A percentile compares a stretch with the other conserved stretches of the same genome.
Conservation (phyloP, 2,888 invertebrate species). For the Morpho achilles region DNA sequence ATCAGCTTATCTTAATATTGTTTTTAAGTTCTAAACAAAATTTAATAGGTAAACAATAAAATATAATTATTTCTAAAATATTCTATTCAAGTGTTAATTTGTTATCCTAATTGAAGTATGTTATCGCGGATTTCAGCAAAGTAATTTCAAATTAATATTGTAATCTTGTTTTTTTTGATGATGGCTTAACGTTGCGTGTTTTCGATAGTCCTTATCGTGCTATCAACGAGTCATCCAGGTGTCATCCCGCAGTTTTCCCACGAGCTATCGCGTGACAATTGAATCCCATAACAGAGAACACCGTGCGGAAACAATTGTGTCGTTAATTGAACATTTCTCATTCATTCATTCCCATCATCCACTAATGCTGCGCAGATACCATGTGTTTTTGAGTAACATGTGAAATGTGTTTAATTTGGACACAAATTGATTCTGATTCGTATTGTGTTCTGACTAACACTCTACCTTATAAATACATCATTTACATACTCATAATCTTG, state of each 20-base stretch:
- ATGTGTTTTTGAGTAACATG: conserved; percentile 1
- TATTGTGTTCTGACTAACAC: too few relatives aligned
- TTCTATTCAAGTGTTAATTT: too few relatives aligned
- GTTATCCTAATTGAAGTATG: too few relatives aligned
- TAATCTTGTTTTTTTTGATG: conserved; percentile 1
- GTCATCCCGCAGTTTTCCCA: conserved; percentile 46
- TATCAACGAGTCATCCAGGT: conserved; percentile 40
- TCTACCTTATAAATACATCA: too few relatives aligned
- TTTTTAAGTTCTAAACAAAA: too few relatives aligned
- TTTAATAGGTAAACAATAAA: too few relatives aligned
- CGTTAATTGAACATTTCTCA: conserved; percentile 27
- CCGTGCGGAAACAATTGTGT: conserved; percentile 27
- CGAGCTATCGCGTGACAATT: conserved; percentile 48
- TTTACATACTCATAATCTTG: too few relatives aligned
- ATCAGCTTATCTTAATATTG: too few relatives aligned
- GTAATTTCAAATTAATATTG: neutral
- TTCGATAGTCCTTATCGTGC: conserved; percentile 15
- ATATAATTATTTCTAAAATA: too few relatives aligned
- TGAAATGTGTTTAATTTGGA: neutral
- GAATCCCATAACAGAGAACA: conserved; percentile 14
- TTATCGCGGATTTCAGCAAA: too few relatives aligned
- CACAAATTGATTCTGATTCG: too few relatives aligned
- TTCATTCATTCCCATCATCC: neutral
- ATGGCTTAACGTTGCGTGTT: conserved; percentile 17
- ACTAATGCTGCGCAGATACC: conserved; percentile 10